A percentile compares a stretch with the other conserved stretches of the same genome.
Conservation (phyloP, 1,140 invertebrate genomes). For the Gryon sp. region DNA sequence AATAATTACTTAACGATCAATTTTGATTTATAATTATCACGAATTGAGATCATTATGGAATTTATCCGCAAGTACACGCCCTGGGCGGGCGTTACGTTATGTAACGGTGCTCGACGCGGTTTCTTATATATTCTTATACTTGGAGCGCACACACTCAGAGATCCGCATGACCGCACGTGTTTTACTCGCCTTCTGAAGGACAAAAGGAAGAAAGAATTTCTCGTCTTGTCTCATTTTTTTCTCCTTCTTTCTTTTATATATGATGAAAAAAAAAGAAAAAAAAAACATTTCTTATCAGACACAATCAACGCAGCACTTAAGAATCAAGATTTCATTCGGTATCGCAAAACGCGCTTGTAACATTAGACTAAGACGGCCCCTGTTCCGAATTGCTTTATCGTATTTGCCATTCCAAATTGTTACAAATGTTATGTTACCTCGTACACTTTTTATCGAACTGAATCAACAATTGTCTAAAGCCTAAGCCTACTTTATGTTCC, state of each 20-base stretch:
- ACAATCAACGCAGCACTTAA: slow-evolving; percentile 33
- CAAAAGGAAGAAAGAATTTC: slow-evolving; percentile 40
- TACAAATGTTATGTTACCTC: slow-evolving; percentile 1
- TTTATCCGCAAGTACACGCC: slow-evolving; percentile 55
- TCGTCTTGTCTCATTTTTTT: no score
- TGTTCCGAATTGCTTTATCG: slow-evolving; percentile 29
- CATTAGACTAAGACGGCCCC: background rate
- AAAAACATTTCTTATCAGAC: slow-evolving; percentile 55
- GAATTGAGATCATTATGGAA: slow-evolving; percentile 56
- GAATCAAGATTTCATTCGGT: slow-evolving; percentile 24
- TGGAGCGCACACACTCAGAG: slow-evolving; percentile 7
- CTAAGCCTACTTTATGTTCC: background rate
- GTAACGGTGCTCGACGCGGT: slow-evolving; percentile 47
- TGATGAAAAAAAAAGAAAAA: no score
- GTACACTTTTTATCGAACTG: slow-evolving; percentile 29
- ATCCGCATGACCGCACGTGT: slow-evolving; percentile 47
- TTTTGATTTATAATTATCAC: slow-evolving; percentile 55
- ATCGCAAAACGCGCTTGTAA: slow-evolving; percentile 4
- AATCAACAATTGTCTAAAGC: slow-evolving; percentile 39
- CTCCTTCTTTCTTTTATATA: slow-evolving; percentile 33
- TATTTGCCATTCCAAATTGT: slow-evolving; percentile 34
- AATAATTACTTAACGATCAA: slow-evolving; percentile 55
- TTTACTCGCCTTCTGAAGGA: slow-evolving; percentile 46
- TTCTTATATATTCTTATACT: slow-evolving; percentile 32
- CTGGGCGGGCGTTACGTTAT: slow-evolving; percentile 52